Evolutionary conservation across 2,888 invertebrate species (phyloP).

Genomic region (Ecliptopera silaceata): DNA sequence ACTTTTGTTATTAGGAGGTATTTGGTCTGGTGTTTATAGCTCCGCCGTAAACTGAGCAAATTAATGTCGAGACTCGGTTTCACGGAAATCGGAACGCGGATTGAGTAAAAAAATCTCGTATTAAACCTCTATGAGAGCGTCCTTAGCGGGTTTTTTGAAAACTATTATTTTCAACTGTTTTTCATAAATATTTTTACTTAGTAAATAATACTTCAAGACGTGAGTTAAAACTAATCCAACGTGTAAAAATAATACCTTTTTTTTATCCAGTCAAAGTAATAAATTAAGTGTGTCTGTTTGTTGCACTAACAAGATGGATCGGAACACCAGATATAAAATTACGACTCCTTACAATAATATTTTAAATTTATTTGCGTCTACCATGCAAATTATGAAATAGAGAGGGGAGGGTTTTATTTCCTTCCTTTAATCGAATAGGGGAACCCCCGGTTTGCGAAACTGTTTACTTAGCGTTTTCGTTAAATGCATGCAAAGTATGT

Average conservation of each 20-base stretch:
- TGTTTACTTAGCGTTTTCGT: slow-evolving; percentile 64
- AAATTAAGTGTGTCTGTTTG: slow-evolving; percentile 12
- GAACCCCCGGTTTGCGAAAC: slow-evolving; percentile 49
- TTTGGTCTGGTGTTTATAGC: background rate
- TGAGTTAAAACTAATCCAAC: no score
- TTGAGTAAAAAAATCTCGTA: no score
- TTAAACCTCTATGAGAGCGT: no score
- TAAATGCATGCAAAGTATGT: slow-evolving; percentile 45
- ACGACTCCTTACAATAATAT: slow-evolving; percentile 71
- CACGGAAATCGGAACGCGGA: no score
- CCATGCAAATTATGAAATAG: slow-evolving; percentile 81
- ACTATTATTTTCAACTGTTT: no score
- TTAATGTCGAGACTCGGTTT: background rate
- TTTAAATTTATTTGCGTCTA: slow-evolving; percentile 80
- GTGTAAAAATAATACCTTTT: no score
- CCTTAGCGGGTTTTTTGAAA: no score
- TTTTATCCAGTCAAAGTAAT: no score
- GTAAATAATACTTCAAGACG: no score
- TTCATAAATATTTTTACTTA: no score
- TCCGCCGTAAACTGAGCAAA: no score
- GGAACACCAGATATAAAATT: slow-evolving; percentile 68
- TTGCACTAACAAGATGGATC: slow-evolving; percentile 61
- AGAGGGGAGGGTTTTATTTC: slow-evolving; percentile 69
- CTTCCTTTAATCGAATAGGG: slow-evolving; percentile 74
- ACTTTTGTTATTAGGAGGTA: slow-evolving; percentile 5